phyloP scores from a whole-genome alignment of 2,797 vertebrate genomes.

The Argyrosomus regius region DNA sequence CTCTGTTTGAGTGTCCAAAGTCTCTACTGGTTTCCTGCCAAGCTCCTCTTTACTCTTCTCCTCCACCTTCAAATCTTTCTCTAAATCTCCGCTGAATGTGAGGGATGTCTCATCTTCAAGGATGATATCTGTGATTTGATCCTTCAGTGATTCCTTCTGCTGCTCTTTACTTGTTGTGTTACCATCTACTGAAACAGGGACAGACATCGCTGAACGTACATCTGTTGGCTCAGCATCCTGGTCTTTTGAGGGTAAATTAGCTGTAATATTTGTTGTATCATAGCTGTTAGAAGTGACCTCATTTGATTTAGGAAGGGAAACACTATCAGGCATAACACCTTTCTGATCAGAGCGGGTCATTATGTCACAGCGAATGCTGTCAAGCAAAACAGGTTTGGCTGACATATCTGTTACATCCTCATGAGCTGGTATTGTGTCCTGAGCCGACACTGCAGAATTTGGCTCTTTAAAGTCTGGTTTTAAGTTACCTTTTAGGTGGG shows the following conservation, averaged over 20 bases:
- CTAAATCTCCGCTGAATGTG: constrained; percentile 20
- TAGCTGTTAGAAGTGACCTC: constrained; percentile 24
- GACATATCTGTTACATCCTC: constrained; percentile 49
- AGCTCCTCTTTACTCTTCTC: constrained; percentile 51
- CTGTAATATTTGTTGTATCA: constrained; percentile 12
- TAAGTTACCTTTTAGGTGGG: constrained; percentile 20
- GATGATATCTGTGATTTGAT: constrained; percentile 40
- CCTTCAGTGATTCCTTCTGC: constrained; percentile 6
- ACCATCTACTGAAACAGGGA: constrained; percentile 7
- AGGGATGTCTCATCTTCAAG: constrained; percentile 28
- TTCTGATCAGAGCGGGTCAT: constrained; percentile 29
- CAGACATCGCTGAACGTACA: neutral
- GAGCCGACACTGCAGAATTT: constrained; percentile 9
- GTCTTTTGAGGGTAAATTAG: constrained; percentile 34
- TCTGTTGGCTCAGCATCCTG: constrained; percentile 31
- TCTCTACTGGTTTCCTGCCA: constrained; percentile 51
- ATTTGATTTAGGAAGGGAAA: constrained; percentile 19
- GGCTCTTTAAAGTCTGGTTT: constrained; percentile 32
- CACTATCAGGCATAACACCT: neutral
- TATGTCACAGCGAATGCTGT: constrained; percentile 20
- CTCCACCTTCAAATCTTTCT: constrained; percentile 27
- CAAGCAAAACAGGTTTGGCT: constrained; percentile 52
- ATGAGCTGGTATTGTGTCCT: constrained; percentile 36
- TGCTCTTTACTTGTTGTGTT: constrained; percentile 10
- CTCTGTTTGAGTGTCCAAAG: constrained; percentile 60